Evolutionary conservation across 2,888 invertebrate species (phyloP), one percentile per base, ranked within the genome.

Genomic region (Brenthis daphne): DNA sequence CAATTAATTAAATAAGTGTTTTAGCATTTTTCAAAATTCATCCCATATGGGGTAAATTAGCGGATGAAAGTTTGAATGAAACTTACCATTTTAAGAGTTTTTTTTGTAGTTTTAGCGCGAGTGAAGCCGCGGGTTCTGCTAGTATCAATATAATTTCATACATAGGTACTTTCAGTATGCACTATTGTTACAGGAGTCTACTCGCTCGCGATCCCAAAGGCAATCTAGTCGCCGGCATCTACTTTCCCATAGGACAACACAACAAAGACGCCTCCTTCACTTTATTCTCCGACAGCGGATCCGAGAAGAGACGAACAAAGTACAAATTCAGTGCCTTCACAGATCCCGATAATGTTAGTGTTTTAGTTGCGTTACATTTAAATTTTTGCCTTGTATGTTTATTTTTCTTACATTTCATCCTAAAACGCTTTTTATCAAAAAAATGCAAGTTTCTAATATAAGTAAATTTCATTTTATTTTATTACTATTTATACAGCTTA

Each of bases 121-220:
- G 16, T 16, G 16, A 16, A 16, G 16, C 16, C 16, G 16, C 16
- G 16, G 16, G 0, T 16, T 16, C 16, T 16, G 16, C 16, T 16
- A 16, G 16, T 37, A 37, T 37, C 37, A 8, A 11, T 43, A 43
- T 43, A 43, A 43, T 43, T 29, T 43, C 37, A 8, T 11, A 43
- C 8, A 43, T 43, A 43, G 1, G 11, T 43, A 43, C 37, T 43
- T 43, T 8, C 37, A 43, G 37, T 43, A 43, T 11, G 37, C 37
- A 43, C 37, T 43, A 43, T 37, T 43, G 37, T 43, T 85, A 77
- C 85, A 94, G 96, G 83, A 97, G 96, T 83, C 93, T 98, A 63
- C 90, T 98, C 65, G 95, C 96, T 6, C 94, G 98, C 65, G 96
- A 97, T 86, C 96, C 95, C 75, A 97, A 97, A 79, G 98, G 98